A percentile compares a stretch with the other conserved stretches of the same genome.
phyloP scores from a whole-genome alignment of 2,797 vertebrate species.

The Lacerta bilineata region DNA sequence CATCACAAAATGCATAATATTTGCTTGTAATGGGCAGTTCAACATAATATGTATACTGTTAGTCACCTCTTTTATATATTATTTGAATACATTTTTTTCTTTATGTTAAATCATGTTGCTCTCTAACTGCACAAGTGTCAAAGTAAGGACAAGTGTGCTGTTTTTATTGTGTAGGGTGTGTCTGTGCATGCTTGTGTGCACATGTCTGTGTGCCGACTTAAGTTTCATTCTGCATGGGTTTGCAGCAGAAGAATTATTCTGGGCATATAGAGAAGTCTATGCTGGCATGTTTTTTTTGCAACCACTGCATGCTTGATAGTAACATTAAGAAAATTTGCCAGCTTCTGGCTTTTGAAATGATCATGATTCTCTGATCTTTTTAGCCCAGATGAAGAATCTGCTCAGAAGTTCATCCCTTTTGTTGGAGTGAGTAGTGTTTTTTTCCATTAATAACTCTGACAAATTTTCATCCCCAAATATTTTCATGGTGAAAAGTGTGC shows the following conservation, averaged over 20 bases:
- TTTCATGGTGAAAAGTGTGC: background rate
- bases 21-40: no score
- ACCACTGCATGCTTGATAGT: constrained; percentile 73
- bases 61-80: constrained; percentile 45
- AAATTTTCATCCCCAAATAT: no score
- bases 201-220: background rate
- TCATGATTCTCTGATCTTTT: constrained; percentile 65
- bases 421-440: constrained; percentile 88
- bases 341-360: rapidly evolving
- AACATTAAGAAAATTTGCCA: constrained; percentile 24
- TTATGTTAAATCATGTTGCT: constrained; percentile 66
- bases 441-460: background rate
- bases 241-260: constrained; percentile 47
- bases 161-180: background rate
- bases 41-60: constrained; percentile 16
- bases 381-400: constrained; percentile 97
- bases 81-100: constrained; percentile 59
- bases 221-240: constrained; percentile 16
- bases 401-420: constrained; percentile 98
- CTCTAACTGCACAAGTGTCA: constrained; percentile 26
- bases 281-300: constrained; percentile 70
- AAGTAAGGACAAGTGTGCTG: constrained; percentile 13
- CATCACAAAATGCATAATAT: no score
- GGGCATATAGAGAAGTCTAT: constrained; percentile 47
- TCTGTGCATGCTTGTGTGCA: background rate